These are phyloP conservation scores for Calliphora vicina DNA, from an alignment of 1,140 invertebrate genomes.

Conservation along the genomic window DNA sequence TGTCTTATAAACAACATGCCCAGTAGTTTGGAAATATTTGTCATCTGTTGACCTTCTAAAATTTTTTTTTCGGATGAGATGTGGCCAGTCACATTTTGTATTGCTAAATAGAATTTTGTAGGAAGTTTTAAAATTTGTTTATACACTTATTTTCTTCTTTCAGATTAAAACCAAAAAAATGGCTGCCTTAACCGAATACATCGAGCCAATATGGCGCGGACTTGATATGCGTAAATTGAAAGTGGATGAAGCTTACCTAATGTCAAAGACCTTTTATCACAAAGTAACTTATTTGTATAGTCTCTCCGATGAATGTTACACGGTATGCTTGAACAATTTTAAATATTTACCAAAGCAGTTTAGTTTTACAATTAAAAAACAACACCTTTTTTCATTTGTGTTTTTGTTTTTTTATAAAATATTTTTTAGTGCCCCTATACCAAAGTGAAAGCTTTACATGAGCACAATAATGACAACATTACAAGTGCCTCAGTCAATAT, in stretches of 20 bases:
- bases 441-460: constrained; percentile 55
- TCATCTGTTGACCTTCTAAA: too few species aligned
- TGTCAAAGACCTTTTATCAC: constrained; percentile 28
- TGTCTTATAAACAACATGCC: too few species aligned
- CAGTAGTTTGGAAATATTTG: too few species aligned
- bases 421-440: constrained; percentile 66
- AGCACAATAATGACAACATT: constrained; percentile 33
- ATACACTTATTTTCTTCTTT: too few species aligned
- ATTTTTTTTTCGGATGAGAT: too few species aligned
- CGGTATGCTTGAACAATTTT: constrained; percentile 41
- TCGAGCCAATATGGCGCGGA: constrained; percentile 54
- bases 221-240: constrained; percentile 52
- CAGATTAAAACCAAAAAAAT: constrained; percentile 46
- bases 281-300: constrained; percentile 49
- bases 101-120: too few species aligned
- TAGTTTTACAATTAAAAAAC: background rate
- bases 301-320: constrained; percentile 56
- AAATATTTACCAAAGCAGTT: background rate
- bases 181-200: constrained; percentile 57
- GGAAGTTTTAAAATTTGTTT: too few species aligned
- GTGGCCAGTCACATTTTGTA: too few species aligned
- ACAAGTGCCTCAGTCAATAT: constrained; percentile 44
- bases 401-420: too few species aligned
- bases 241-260: constrained; percentile 48
- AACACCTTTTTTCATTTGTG: background rate